Base-by-base conservation (phyloP, 2,888 invertebrate genomes). In the Lutraria lutraria region DNA sequence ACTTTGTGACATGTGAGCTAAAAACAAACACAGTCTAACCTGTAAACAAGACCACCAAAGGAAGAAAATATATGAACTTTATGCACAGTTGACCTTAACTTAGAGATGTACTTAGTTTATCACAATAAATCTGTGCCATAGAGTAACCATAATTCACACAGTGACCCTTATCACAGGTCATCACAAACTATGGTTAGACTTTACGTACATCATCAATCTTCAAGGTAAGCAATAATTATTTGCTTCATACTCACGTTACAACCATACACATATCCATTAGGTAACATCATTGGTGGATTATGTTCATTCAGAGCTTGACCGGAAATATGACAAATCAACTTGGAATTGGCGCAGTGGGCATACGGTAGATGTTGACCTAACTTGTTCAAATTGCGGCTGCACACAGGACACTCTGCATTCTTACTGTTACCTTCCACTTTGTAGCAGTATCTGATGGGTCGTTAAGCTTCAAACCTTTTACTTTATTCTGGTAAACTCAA, bases 281-380 rank as follows among this genome's bases (percentile, higher is more conserved):
- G 99, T 97, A 99, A 97, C 98, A 99, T 99, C 98, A 99, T 98
- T 19, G 99, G 99, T 94, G 98, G 99, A 97, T 99, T 99, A 97
- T 99, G 98, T 96, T 99, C 99, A 97, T 99, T 99, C 95, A 99
- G 97, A 82, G 99, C 98, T 94, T 98, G 97, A 53, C 99, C 98
- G 90, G 98, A 98, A 94, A 99, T 98, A 96, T 98, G 97, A 97
- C 99, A 99, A 95, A 99, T 98, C 86, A 99, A 98, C 86, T 99
- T 98, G 92, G 99, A 99, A 97, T 99, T 99, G 84, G 99, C 98
- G 97, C 99, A 99, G 97, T 99, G 99, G 91, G 99, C 99, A 92
- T 96, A 97, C 90, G 99, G 99, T 96, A 99, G 97, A 60, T 98
- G 97, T 87, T 97, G 97, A 0, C 99, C 99, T 92, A 99, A 97